phyloP scores from a whole-genome alignment of 53 echinoderm and acorn worm species.

The Paracentrotus lividus region DNA sequence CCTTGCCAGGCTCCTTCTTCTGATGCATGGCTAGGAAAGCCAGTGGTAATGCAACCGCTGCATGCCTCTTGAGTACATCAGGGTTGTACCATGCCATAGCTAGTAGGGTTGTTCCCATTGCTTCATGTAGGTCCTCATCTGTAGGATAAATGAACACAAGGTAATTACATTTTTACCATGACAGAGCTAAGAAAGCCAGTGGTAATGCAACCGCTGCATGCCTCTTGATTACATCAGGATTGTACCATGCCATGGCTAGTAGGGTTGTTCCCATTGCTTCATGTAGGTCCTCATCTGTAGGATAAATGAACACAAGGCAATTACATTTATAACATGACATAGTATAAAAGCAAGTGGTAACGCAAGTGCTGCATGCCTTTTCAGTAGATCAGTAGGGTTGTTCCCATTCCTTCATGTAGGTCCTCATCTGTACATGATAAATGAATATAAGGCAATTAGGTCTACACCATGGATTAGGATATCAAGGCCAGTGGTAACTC shows the following conservation, averaged over 20 bases:
- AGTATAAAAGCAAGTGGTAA: slow-evolving; percentile 90
- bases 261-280: slow-evolving; percentile 87
- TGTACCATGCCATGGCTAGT: slow-evolving; percentile 88
- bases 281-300: slow-evolving; percentile 82
- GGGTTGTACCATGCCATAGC: slow-evolving; percentile 90
- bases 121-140: slow-evolving; percentile 87
- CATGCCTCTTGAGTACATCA: slow-evolving; percentile 90
- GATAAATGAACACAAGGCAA: neutral
- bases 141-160: too few species aligned
- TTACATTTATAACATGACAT: too few species aligned
- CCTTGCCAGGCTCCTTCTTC: slow-evolving; percentile 77
- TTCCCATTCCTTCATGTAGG: slow-evolving; percentile 86
- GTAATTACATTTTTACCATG: too few species aligned
- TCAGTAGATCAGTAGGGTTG: slow-evolving; percentile 87
- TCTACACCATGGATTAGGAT: too few species aligned
- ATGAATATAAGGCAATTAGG: neutral
- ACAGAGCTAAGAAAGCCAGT: slow-evolving; percentile 91
- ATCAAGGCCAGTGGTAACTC: too few species aligned
- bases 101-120: slow-evolving; percentile 85
- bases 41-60: slow-evolving; percentile 84
- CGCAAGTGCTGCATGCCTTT: slow-evolving; percentile 85
- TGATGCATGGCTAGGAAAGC: slow-evolving; percentile 98
- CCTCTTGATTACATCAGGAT: slow-evolving; percentile 86
- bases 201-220: slow-evolving; percentile 90
- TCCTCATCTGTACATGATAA: slow-evolving; percentile 70